Evolutionary conservation across 1,140 invertebrate genomes (phyloP), one percentile per base, ranked within the genome.

Genomic region (Periplaneta americana): DNA sequence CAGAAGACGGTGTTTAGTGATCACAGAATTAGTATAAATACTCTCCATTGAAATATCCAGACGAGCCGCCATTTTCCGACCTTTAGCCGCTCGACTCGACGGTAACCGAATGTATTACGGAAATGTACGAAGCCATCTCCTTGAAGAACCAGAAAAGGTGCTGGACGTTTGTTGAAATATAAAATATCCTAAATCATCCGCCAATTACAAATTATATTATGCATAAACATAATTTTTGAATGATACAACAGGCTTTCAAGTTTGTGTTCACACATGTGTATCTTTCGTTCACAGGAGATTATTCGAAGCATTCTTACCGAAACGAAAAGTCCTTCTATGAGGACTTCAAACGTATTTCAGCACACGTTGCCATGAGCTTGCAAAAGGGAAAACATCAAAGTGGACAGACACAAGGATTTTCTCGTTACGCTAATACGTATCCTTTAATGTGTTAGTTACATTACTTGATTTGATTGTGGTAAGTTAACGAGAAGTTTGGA

Each of bases 261-360:
- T 66, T 74, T 66, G 35, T 77, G 34, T 74, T 66, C 57, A 81
- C 66, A 34, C 34, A 36, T 34, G 33, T 81, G 74, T 28, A 74
- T 37, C 9, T 81, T 80, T 78, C n/a, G 35, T 82, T 82, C 75
- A 57, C 82, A 82, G 82, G 82, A 77, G 82, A 82, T 82, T 82
- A 77, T 77, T 81, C 82, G 82, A 82, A 80, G 82, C 75, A 39
- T 78, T 76, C 75, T 37, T 81, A 82, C 34, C 82, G 82, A 82
- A 82, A 82, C 81, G 82, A 82, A 82, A 78, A 75, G 82, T 80
- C 82, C 82, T 82, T 80, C 82, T 82, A 82, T 82, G 82, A 82
- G 82, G 82, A 82, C 82, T 82, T 80, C 82, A 82, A 80, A 80
- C 80, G 39, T 78, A 82, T 57, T 82, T 75, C 82, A 80, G 74